These are phyloP conservation scores for Brachionus rubens DNA, from an alignment of 1,140 invertebrate genomes.

Conservation along the genomic window DNA sequence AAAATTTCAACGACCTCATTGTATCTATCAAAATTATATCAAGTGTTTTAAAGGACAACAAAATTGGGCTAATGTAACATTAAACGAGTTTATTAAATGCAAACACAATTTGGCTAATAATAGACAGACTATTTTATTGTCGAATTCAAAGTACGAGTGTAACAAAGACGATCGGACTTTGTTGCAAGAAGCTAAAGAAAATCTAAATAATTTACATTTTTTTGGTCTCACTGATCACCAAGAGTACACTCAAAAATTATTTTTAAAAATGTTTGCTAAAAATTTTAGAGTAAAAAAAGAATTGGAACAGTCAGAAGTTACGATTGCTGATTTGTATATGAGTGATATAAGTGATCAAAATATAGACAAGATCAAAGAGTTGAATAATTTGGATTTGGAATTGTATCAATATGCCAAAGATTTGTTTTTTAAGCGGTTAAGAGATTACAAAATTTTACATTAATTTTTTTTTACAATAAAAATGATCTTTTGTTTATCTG, in stretches of 20 bases:
- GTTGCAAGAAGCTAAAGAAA: constrained; percentile 87
- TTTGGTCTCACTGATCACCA: constrained; percentile 95
- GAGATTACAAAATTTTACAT: constrained; percentile 57
- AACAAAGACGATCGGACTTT: constrained; percentile 72
- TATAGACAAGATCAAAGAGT: constrained; percentile 72
- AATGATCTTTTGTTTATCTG: too few relatives aligned
- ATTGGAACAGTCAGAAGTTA: background rate
- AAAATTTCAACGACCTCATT: constrained; percentile 55
- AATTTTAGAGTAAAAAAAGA: background rate
- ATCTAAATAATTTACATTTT: constrained; percentile 88
- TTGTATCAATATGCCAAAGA: constrained; percentile 87
- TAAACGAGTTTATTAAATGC: constrained; percentile 83
- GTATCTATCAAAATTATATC: constrained; percentile 34
- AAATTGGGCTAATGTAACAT: constrained; percentile 45
- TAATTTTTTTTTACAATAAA: too few relatives aligned
- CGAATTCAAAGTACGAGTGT: constrained; percentile 56
- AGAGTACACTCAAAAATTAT: constrained; percentile 64
- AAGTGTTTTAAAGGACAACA: background rate
- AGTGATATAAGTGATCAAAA: constrained; percentile 85
- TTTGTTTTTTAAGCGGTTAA: constrained; percentile 79
- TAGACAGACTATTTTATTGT: constrained; percentile 92
- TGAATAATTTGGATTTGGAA: constrained; percentile 85
- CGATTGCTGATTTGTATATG: background rate
- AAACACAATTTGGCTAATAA: constrained; percentile 88
- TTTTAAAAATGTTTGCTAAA: background rate